Percentiles rank a stretch among this genome's conserved stretches.
Conservation (phyloP, 2,888 invertebrate species). For the Chydorus sphaericus region DNA sequence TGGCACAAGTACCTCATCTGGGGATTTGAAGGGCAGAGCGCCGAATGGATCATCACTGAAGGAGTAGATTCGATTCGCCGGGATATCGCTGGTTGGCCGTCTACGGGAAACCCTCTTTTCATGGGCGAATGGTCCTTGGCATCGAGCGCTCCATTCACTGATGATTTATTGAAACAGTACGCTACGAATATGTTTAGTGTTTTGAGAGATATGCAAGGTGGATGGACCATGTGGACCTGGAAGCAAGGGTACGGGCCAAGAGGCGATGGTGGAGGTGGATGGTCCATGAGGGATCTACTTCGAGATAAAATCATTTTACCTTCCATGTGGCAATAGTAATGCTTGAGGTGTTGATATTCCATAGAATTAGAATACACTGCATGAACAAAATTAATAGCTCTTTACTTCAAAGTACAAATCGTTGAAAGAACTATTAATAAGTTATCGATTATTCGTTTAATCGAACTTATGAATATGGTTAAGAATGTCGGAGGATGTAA, state of each 20-base stretch:
- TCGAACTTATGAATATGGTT: too few relatives aligned
- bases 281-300: background rate
- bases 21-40: background rate
- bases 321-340: background rate
- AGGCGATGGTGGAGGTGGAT: background rate
- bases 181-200: background rate
- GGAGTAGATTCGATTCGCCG: background rate
- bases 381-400: too few relatives aligned
- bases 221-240: constrained; percentile 3
- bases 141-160: background rate
- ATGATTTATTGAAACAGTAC: background rate
- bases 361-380: too few relatives aligned
- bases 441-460: too few relatives aligned
- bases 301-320: background rate
- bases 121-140: background rate
- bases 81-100: background rate
- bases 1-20: constrained; percentile 1
- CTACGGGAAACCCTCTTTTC: background rate
- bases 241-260: background rate
- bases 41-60: background rate
- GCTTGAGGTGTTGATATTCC: too few relatives aligned
- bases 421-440: too few relatives aligned
- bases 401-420: too few relatives aligned
- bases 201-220: background rate
- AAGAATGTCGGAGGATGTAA: too few relatives aligned